Evolutionary conservation across 2,113 vertebrate genomes (phyloP).

Genomic region (Genyomyrus donnyi): DNA sequence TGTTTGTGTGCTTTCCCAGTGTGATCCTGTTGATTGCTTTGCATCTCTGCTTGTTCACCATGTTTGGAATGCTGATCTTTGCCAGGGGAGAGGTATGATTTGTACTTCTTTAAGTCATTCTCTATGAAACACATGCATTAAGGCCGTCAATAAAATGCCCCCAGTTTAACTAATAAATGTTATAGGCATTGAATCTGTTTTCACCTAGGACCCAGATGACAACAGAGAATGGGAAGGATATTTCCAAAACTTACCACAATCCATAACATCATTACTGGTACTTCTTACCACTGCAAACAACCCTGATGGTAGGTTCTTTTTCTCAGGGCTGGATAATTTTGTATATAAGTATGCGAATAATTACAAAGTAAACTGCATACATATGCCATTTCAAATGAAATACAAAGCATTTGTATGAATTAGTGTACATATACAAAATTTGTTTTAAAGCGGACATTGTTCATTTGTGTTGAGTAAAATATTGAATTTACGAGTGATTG

Average conservation of each 20-base stretch:
- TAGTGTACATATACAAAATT: not conserved
- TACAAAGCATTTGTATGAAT: not conserved
- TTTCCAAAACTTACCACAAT: conserved; percentile 71
- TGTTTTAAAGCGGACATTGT: not conserved
- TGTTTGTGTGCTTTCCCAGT: conserved; percentile 49
- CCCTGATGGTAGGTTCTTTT: conserved; percentile 72
- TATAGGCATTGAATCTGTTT: not conserved
- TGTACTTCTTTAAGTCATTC: not conserved
- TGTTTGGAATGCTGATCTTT: conserved; percentile 74
- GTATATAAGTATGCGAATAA: not conserved
- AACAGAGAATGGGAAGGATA: conserved; percentile 75
- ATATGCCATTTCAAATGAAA: not conserved
- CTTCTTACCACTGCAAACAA: conserved; percentile 93
- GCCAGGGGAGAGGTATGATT: conserved; percentile 67
- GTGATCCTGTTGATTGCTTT: conserved; percentile 67
- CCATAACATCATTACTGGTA: conserved; percentile 81
- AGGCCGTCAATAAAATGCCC: not conserved
- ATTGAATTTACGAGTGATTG: not conserved
- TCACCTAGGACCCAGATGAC: conserved; percentile 61
- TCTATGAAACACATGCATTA: not conserved
- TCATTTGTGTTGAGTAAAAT: not conserved
- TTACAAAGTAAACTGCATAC: not conserved
- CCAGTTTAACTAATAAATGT: not conserved
- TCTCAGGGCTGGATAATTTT: not conserved
- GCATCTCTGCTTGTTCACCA: conserved; percentile 69